A percentile compares a stretch with the other conserved stretches of the same genome.
Conservation (phyloP, 2,113 vertebrate species). For the Copsychus sechellarum region DNA sequence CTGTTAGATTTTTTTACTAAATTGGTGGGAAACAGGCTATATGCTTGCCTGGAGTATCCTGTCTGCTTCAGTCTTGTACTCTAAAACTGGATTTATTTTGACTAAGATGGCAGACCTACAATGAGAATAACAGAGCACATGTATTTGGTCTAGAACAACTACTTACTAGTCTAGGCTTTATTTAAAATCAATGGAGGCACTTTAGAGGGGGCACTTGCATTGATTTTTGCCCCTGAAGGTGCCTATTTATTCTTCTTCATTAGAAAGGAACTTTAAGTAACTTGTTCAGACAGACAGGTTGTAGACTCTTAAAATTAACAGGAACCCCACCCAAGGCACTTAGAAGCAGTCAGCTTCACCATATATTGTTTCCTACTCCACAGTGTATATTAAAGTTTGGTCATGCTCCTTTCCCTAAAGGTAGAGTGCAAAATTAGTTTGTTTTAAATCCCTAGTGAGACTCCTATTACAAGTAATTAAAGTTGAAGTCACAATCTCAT, state of each 20-base stretch:
- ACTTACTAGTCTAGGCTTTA: not conserved
- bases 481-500: slow-evolving; percentile 19
- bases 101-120: not conserved
- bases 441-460: slow-evolving; percentile 34
- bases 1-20: not conserved
- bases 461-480: slow-evolving; percentile 51
- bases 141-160: not conserved
- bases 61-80: not conserved
- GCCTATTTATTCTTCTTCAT: not conserved
- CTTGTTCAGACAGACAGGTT: not conserved
- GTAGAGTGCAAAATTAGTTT: slow-evolving; percentile 33
- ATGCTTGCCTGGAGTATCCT: not conserved
- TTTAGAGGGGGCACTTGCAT: not conserved
- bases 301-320: not conserved
- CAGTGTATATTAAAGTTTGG: not conserved
- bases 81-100: not conserved
- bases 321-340: not conserved
- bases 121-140: fast-evolving
- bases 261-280: not conserved
- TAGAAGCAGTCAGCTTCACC: not conserved
- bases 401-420: slow-evolving; percentile 28
- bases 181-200: not conserved
- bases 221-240: not conserved
- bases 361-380: not conserved
- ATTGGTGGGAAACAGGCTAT: not conserved